Conservation (phyloP, 2,888 invertebrate species). For the Archips xylosteana region DNA sequence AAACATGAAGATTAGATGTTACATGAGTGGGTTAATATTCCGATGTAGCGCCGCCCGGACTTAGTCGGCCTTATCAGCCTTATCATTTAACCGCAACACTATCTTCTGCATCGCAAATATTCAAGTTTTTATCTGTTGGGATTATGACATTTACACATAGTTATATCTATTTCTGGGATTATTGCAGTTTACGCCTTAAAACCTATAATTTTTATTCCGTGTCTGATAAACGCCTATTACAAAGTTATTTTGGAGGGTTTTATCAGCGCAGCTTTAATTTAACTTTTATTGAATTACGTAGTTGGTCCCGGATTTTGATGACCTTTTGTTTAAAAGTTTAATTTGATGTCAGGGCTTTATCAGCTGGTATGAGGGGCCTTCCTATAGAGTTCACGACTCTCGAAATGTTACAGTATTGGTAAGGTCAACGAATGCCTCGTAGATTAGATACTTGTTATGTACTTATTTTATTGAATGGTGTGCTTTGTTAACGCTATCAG, state of each 20-base stretch:
- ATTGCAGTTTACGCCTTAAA: constrained; percentile 12
- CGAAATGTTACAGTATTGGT: constrained; percentile 78
- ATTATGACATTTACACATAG: constrained; percentile 6
- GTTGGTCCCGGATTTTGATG: constrained; percentile 22
- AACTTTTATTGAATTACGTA: neutral
- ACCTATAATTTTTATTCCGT: constrained; percentile 6
- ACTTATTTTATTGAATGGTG: constrained; percentile 22
- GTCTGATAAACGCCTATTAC: neutral
- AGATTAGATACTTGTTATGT: constrained; percentile 25
- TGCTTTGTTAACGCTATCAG: constrained; percentile 14
- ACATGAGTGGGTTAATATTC: neutral
- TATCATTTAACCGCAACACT: constrained; percentile 16
- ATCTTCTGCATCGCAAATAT: constrained; percentile 13
- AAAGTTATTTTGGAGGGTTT: neutral
- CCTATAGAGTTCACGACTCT: constrained; percentile 74
- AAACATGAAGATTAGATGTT: neutral
- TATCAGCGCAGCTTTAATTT: neutral
- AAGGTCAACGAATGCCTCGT: constrained; percentile 54
- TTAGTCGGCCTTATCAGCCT: neutral
- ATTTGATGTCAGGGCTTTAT: constrained; percentile 69
- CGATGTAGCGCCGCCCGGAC: constrained; percentile 14
- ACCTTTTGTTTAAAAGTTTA: constrained; percentile 42
- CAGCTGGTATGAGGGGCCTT: constrained; percentile 71
- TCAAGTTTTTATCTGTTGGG: constrained; percentile 8
- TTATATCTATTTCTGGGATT: constrained; percentile 10